Percentiles rank a stretch among this genome's conserved stretches.
Conservation (phyloP, 2,888 invertebrate genomes). For the Calliphora vomitoria region DNA sequence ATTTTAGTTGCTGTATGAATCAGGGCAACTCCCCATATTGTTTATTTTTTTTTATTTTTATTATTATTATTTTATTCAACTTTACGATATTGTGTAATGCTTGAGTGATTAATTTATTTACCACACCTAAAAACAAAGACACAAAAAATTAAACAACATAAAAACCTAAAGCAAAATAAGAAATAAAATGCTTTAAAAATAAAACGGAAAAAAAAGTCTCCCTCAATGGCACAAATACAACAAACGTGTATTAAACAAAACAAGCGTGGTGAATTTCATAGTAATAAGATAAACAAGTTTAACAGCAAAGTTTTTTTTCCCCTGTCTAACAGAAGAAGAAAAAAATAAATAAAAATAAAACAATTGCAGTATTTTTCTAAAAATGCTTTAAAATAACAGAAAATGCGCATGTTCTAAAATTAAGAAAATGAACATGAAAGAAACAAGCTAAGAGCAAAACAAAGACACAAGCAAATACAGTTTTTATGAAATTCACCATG, state of each 20-base stretch:
- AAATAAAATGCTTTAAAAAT: not conserved
- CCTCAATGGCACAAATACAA: slow-evolving; percentile 13
- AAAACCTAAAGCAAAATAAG: slow-evolving; percentile 24
- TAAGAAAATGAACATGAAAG: not conserved
- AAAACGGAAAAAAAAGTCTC: not conserved
- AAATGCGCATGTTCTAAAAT: slow-evolving; percentile 21
- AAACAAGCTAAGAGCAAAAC: not conserved
- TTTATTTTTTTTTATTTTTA: slow-evolving; percentile 45
- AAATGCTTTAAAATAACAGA: not conserved
- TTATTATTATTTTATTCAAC: slow-evolving; percentile 39
- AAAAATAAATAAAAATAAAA: slow-evolving; percentile 1
- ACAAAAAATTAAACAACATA: slow-evolving; percentile 2
- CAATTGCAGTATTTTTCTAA: slow-evolving; percentile 28
- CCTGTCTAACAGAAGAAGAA: not conserved
- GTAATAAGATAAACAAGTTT: slow-evolving; percentile 45
- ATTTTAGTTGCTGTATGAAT: slow-evolving; percentile 34
- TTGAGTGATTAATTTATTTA: slow-evolving; percentile 67
- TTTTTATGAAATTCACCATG: slow-evolving; percentile 5
- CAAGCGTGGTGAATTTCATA: slow-evolving; percentile 40
- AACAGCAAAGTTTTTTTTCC: slow-evolving; percentile 25
- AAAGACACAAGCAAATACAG: slow-evolving; percentile 1
- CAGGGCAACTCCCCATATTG: slow-evolving; percentile 71
- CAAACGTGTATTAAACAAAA: slow-evolving; percentile 32
- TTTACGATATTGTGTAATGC: slow-evolving; percentile 66
- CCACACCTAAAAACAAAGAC: slow-evolving; percentile 61